Evolutionary conservation across 2,797 vertebrate genomes (phyloP).

Genomic region (Premnoplex brunnescens): DNA sequence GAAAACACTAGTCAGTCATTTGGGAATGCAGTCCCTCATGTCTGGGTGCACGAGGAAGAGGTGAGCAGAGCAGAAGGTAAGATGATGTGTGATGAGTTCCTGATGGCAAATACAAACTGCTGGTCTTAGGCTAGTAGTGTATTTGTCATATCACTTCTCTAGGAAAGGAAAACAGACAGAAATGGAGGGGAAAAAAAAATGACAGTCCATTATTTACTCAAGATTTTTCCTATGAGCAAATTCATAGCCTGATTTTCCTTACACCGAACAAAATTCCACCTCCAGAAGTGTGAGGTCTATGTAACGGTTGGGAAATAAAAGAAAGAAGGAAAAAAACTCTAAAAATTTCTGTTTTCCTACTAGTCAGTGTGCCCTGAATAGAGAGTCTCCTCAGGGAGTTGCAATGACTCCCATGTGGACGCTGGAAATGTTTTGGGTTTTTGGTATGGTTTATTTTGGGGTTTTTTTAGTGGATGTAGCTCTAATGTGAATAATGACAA

Average conservation of each 20-base stretch:
- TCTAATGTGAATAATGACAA: background rate
- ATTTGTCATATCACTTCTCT: background rate
- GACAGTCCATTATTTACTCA: background rate
- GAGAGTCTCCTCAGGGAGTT: background rate
- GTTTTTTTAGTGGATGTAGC: background rate
- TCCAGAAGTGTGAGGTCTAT: background rate
- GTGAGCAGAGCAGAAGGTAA: background rate
- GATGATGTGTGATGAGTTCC: background rate
- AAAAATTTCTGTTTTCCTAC: background rate
- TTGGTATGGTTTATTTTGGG: background rate
- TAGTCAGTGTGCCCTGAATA: background rate
- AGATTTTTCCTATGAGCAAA: background rate
- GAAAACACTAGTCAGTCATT: background rate
- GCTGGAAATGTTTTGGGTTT: background rate
- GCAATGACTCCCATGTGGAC: background rate
- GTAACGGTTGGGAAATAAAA: background rate
- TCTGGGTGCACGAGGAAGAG: background rate
- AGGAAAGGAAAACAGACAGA: background rate
- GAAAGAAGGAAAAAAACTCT: background rate
- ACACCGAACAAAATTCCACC: background rate
- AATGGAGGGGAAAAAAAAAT: background rate
- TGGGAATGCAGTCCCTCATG: background rate
- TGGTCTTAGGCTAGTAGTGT: background rate
- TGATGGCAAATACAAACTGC: rapidly evolving
- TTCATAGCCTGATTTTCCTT: background rate